Conservation (phyloP, 2,113 vertebrate genomes). For the Pycnonotus jocosus region DNA sequence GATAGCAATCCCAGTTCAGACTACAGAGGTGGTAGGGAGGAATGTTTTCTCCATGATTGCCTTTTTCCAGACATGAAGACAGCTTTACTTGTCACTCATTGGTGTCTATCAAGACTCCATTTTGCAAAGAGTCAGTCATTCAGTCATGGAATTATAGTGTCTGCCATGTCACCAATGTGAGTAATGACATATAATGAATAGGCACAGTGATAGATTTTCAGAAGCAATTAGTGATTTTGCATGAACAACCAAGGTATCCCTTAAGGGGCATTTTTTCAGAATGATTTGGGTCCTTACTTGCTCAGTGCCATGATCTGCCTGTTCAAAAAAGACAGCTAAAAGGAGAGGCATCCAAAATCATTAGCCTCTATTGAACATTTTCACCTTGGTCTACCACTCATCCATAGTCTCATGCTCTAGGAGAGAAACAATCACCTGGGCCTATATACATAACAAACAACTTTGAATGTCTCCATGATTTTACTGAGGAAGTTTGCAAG, state of each 20-base stretch:
- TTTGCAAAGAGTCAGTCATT: conserved; percentile 3
- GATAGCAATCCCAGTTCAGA: neutral
- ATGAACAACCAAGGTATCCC: neutral
- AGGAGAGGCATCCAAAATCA: neutral
- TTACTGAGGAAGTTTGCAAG: conserved; percentile 4
- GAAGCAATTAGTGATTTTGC: conserved; percentile 12
- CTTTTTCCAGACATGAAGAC: neutral
- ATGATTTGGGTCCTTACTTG: neutral
- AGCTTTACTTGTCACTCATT: neutral
- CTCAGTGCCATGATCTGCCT: neutral
- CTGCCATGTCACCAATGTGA: neutral
- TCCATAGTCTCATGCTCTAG: neutral
- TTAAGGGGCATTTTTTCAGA: neutral
- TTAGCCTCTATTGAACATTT: neutral
- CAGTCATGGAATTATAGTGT: neutral
- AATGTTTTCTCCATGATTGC: neutral
- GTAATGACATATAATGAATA: neutral
- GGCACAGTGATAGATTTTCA: neutral
- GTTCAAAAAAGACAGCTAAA: neutral
- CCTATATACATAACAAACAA: neutral
- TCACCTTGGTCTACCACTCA: neutral
- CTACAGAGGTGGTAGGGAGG: neutral
- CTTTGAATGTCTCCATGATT: neutral
- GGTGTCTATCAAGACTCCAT: neutral
- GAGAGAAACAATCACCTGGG: neutral